phyloP scores from a whole-genome alignment of 2,113 vertebrate genomes.

The Australoheros scitulus region DNA sequence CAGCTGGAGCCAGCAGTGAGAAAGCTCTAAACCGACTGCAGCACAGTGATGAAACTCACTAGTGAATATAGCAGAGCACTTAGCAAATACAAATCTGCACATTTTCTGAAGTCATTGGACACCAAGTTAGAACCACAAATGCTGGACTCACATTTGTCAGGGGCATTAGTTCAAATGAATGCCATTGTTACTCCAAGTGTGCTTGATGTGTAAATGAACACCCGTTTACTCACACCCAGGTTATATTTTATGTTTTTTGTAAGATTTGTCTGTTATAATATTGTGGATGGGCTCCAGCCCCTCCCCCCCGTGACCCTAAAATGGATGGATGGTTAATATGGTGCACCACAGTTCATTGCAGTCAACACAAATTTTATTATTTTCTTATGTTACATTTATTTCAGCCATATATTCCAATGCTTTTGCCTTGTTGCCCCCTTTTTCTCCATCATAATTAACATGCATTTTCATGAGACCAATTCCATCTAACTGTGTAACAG shows the following conservation, averaged over 20 bases:
- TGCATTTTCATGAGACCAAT: background rate
- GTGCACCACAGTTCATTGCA: background rate
- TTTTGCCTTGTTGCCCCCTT: background rate
- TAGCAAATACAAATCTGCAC: background rate
- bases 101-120: background rate
- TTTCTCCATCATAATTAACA: slow-evolving; percentile 5
- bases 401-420: background rate
- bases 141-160: background rate
- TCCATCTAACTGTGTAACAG: slow-evolving; percentile 3
- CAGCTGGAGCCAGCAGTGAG: background rate
- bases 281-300: too few relatives aligned
- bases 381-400: background rate
- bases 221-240: background rate
- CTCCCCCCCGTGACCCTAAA: too few relatives aligned
- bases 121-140: background rate
- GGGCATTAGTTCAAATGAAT: background rate
- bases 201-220: background rate
- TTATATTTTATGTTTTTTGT: background rate
- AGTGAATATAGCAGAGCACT: background rate
- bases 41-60: background rate
- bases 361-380: background rate
- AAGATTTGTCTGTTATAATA: background rate
- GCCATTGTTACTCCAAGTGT: background rate
- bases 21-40: background rate
- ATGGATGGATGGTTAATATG: background rate